Evolutionary conservation across 2,797 vertebrate genomes (phyloP), one percentile per base, ranked within the genome.

Genomic region (Enteromius anoplus): DNA sequence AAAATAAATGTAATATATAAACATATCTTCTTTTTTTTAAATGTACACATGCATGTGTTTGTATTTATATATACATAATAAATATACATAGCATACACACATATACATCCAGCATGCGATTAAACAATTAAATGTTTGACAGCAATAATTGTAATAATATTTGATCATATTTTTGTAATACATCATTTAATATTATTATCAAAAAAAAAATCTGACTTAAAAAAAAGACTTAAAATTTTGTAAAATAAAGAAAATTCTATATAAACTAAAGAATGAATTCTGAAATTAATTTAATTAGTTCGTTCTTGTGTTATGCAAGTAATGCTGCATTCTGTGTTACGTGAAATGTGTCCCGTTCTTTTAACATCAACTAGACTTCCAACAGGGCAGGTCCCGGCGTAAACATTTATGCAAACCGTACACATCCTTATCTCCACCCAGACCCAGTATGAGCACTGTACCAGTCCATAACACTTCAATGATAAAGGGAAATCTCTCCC

Each of bases 341-440:
- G 6, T 80, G 42, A 75, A 68, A 80, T 68, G 55, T 11, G 5
- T 17, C 47, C 47, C 40, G 51, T 62, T 68, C 4, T 49, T 68
- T 8, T 34, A 21, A 58, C 76, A 66, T 75, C 37, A 66, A 45
- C 21, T 8, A 42, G 40, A 34, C 69, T 64, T 64, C 26, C 14
- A 64, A 2, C 1, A 73, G 34, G 8, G 53, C 37, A 49, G 23
- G 69, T 84, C 65, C 70, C 3, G 0, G 32, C 70, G 47, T 70
- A 72, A 21, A 80, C 29, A 60, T 60, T 21, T 45, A 49, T 17
- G 21, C 21, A 81, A 23, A 26, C 26, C 26, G 23, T 37, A 47
- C 69, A 64, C 8, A 37, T 73, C 14, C 19, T 69, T 64, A 72
- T 81, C 69, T 81, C 42, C 42, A 81, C 29, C 42, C 69, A 73